phyloP scores from a whole-genome alignment of 2,113 vertebrate species.

The Forbesichthys agassizii region DNA sequence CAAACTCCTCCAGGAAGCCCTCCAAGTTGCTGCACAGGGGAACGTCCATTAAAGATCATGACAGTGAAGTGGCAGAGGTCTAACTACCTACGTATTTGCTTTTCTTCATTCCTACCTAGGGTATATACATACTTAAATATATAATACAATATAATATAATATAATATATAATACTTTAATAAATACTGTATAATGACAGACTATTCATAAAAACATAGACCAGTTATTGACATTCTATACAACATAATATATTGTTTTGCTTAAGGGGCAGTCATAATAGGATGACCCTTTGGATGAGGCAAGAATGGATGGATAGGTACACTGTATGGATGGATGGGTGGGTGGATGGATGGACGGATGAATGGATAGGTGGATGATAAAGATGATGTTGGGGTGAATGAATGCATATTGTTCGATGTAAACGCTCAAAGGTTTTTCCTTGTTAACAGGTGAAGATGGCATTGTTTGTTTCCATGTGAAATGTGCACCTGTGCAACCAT shows the following conservation, averaged over 20 bases:
- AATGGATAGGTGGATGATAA: not conserved
- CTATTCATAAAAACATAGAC: not conserved
- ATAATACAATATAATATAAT: no score
- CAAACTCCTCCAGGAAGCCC: constrained; percentile 98
- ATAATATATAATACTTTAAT: not conserved
- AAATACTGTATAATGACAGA: not conserved
- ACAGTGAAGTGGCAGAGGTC: not conserved
- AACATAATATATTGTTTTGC: not conserved
- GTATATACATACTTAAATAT: not conserved
- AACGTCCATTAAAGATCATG: not conserved
- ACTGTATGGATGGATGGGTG: not conserved
- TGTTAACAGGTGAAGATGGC: no score
- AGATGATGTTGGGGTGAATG: not conserved
- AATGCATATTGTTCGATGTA: not conserved
- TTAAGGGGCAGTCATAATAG: not conserved
- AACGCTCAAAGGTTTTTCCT: no score
- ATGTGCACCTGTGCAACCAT: no score
- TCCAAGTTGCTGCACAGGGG: constrained; percentile 88
- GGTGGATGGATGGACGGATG: not conserved
- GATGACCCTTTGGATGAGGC: not conserved
- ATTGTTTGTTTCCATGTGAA: no score
- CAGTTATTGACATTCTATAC: not conserved
- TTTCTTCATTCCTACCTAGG: not conserved
- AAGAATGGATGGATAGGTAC: not conserved
- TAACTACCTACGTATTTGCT: not conserved